A percentile compares a stretch with the other conserved stretches of the same genome.
These are phyloP conservation scores for Oreochromis tanganicae DNA, from an alignment of 2,113 vertebrate species.

Conservation along the genomic window DNA sequence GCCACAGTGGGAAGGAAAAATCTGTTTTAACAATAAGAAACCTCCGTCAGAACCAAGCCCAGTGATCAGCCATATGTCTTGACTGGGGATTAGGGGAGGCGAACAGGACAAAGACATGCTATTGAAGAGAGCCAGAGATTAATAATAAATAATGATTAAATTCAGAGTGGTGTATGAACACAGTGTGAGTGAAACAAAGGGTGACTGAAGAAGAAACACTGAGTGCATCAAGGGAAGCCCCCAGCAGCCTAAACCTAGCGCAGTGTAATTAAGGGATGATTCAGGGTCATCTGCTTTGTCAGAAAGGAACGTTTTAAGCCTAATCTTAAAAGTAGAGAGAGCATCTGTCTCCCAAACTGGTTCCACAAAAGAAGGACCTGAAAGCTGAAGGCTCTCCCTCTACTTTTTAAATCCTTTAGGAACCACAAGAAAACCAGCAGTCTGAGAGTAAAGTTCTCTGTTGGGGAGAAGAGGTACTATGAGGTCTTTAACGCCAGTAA, in stretches of 20 bases:
- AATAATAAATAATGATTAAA: not conserved
- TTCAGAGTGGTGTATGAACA: not conserved
- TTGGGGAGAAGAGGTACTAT: not conserved
- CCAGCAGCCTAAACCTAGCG: not conserved
- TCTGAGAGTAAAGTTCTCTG: not conserved
- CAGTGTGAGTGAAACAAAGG: not conserved
- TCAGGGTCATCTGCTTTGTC: not conserved
- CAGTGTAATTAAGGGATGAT: not conserved
- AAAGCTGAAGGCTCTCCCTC: not conserved
- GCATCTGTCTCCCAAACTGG: not conserved
- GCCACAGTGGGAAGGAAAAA: not conserved
- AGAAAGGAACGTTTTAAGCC: not conserved
- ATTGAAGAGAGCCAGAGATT: not conserved
- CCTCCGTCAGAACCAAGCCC: not conserved
- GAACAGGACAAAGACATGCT: not conserved
- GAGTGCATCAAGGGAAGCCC: not conserved
- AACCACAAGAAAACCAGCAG: not conserved
- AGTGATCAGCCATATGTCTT: not conserved
- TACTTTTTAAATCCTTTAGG: not conserved
- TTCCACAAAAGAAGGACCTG: not conserved
- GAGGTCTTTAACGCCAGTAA: not conserved
- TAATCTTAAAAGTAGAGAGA: not conserved
- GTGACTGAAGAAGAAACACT: not conserved
- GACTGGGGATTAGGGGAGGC: not conserved
- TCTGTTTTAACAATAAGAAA: not conserved